A percentile compares a stretch with the other conserved stretches of the same genome.
Conservation (phyloP, 2,113 vertebrate genomes). For the Boulengerochromis microlepis region DNA sequence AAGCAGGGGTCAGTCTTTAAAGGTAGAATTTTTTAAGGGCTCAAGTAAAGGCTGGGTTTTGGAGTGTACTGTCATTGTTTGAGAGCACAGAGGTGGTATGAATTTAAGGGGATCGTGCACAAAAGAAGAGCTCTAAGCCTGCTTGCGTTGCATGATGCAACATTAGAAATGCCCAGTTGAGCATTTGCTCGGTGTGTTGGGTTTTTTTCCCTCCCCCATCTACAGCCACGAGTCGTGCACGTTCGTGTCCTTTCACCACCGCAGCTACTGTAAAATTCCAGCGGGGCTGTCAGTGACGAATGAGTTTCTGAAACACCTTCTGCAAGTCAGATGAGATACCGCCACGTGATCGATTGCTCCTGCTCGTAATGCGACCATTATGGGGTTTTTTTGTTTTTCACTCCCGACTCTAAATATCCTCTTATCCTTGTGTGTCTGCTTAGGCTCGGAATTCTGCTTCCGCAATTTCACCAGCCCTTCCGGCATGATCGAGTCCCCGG, state of each 20-base stretch:
- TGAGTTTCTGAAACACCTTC: conserved; percentile 35
- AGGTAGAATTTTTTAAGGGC: not conserved
- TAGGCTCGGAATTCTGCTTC: conserved; percentile 97
- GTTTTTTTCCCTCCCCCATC: not conserved
- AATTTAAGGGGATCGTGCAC: not conserved
- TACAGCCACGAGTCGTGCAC: not conserved
- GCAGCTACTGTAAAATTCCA: not conserved
- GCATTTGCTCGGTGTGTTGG: not conserved
- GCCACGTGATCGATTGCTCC: conserved; percentile 24
- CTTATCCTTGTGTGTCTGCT: not conserved
- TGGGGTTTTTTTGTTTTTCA: not conserved
- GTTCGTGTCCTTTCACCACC: not conserved
- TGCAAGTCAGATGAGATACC: conserved; percentile 53
- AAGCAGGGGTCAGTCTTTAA: not conserved
- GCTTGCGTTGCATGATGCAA: not conserved
- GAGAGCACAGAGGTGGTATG: not conserved
- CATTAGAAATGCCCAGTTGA: not conserved
- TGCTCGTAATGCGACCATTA: not conserved
- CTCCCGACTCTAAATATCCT: not conserved
- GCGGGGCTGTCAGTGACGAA: conserved; percentile 29
- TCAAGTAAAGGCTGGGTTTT: not conserved
- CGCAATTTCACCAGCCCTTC: conserved; percentile 90
- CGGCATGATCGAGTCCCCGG: conserved; percentile 90
- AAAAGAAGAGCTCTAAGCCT: not conserved
- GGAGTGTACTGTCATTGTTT: not conserved